phyloP scores from a whole-genome alignment of 2,113 vertebrate genomes.

The Callionymus lyra region DNA sequence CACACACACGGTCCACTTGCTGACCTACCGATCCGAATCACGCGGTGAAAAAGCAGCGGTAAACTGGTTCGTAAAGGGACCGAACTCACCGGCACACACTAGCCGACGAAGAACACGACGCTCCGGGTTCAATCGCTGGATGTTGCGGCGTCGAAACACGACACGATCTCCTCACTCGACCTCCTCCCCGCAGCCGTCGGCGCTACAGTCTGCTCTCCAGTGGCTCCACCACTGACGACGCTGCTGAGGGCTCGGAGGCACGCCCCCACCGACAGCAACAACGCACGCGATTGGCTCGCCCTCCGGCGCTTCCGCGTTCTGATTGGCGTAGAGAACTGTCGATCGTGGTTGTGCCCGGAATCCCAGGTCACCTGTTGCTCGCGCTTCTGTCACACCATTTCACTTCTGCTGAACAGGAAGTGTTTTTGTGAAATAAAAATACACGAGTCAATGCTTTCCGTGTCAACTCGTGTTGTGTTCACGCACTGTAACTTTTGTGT shows the following conservation, averaged over 20 bases:
- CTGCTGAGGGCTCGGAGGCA: slow-evolving; percentile 2
- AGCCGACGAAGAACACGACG: no score
- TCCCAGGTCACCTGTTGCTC: slow-evolving; percentile 54
- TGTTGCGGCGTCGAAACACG: no score
- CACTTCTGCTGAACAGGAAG: neutral
- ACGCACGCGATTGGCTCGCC: slow-evolving; percentile 19
- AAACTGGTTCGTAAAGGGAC: neutral
- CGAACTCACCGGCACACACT: neutral
- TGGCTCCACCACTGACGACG: slow-evolving; percentile 16
- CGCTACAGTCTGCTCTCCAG: slow-evolving; percentile 6
- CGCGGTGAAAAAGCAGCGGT: neutral
- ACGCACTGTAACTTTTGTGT: no score
- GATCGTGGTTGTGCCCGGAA: slow-evolving; percentile 21
- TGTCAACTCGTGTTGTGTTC: neutral
- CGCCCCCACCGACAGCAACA: slow-evolving; percentile 28
- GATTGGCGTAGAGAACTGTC: slow-evolving; percentile 30
- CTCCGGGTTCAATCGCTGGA: no score
- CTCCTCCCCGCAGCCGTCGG: slow-evolving; percentile 5
- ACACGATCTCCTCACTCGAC: neutral
- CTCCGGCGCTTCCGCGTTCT: accelerated
- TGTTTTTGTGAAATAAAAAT: neutral
- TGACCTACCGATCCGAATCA: slow-evolving; percentile 26
- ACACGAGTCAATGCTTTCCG: neutral
- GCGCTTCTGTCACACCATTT: slow-evolving; percentile 8
- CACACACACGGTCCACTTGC: neutral